Conservation (phyloP, 2,113 vertebrate genomes). For the Misgurnus anguillicaudatus region DNA sequence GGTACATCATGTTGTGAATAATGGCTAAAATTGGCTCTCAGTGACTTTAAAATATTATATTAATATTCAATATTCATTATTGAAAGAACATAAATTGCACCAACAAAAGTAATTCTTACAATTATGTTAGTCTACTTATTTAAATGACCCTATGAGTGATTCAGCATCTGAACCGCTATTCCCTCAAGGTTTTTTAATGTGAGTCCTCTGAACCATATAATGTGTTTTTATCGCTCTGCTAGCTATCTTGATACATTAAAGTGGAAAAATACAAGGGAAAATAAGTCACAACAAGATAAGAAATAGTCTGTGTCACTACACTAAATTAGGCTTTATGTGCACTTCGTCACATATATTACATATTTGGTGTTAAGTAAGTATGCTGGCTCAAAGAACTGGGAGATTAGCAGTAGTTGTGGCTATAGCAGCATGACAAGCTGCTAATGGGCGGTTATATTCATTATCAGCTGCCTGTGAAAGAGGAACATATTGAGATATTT, state of each 20-base stretch:
- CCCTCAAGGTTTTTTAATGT: neutral
- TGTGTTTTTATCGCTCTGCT: neutral
- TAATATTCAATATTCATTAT: too few species aligned
- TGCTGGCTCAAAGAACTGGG: neutral
- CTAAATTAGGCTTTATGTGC: neutral
- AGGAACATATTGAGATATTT: conserved; percentile 1
- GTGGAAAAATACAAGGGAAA: neutral
- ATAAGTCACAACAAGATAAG: neutral
- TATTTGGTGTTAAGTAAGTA: neutral
- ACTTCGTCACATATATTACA: neutral
- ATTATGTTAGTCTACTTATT: too few species aligned
- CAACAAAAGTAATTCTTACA: too few species aligned
- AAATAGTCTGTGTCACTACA: neutral
- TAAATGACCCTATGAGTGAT: too few species aligned
- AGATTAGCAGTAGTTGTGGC: neutral
- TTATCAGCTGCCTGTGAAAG: neutral
- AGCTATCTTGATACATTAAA: neutral
- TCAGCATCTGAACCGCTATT: too few species aligned
- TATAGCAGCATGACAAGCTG: neutral
- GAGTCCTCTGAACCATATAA: neutral
- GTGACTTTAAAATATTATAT: too few species aligned
- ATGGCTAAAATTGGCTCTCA: too few species aligned
- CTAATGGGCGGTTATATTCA: neutral
- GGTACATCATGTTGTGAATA: too few species aligned
- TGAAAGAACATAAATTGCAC: too few species aligned